A percentile compares a stretch with the other conserved stretches of the same genome.
phyloP scores from a whole-genome alignment of 2,797 vertebrate species.

The Chelmon rostratus region DNA sequence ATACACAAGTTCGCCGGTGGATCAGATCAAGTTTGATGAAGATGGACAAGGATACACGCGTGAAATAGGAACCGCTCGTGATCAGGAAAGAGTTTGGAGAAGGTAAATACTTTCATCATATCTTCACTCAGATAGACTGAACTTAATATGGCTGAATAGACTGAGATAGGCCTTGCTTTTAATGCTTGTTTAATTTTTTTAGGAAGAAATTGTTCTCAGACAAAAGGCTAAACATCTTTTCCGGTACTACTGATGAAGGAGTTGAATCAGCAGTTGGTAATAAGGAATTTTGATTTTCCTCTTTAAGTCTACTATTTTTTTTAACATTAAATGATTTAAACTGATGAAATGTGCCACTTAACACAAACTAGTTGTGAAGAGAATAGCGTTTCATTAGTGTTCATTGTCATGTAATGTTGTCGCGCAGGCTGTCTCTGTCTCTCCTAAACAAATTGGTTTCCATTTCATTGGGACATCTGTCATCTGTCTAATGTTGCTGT shows the following conservation, averaged over 20 bases:
- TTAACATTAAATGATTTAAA: neutral
- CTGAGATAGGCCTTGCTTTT: neutral
- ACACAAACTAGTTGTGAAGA: neutral
- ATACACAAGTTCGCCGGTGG: slow-evolving; percentile 37
- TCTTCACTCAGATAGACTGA: neutral
- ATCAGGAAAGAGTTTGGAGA: slow-evolving; percentile 70
- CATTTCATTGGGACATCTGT: neutral
- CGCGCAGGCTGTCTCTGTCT: neutral
- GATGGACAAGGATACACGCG: slow-evolving; percentile 79
- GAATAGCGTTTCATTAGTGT: neutral
- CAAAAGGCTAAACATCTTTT: slow-evolving; percentile 92
- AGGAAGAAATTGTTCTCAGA: slow-evolving; percentile 81
- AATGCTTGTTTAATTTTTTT: slow-evolving; percentile 23
- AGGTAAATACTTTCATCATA: slow-evolving; percentile 66
- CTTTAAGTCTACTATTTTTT: neutral
- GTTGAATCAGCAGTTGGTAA: slow-evolving; percentile 84
- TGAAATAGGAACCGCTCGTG: slow-evolving; percentile 58
- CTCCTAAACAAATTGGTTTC: neutral
- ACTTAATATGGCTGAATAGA: no score
- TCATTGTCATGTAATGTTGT: slow-evolving; percentile 3
- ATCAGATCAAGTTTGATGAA: slow-evolving; percentile 88
- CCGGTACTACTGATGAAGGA: slow-evolving; percentile 64
- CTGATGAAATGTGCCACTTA: neutral
- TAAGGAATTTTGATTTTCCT: slow-evolving; percentile 20
- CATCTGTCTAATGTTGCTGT: neutral